Evolutionary conservation across 2,113 vertebrate genomes (phyloP).

Genomic region (Hepsetus odoe): DNA sequence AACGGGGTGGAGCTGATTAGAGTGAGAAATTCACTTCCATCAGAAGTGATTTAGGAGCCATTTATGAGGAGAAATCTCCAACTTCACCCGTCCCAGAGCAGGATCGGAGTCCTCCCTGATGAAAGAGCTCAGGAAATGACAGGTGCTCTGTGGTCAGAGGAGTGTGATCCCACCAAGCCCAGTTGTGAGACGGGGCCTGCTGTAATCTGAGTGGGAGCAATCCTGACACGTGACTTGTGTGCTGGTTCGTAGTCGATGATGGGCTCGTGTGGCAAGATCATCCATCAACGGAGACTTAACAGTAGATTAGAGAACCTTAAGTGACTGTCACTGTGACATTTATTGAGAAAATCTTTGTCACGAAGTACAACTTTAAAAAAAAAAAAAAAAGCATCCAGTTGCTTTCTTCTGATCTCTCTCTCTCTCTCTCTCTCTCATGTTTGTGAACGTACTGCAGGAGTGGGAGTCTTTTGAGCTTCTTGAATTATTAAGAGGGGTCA

Average conservation of each 20-base stretch:
- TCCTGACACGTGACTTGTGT: too few relatives aligned
- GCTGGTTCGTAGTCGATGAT: background rate
- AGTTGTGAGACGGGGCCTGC: too few relatives aligned
- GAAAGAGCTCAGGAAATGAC: too few relatives aligned
- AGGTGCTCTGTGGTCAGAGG: too few relatives aligned
- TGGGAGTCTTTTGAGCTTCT: conserved; percentile 32
- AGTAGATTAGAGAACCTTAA: background rate
- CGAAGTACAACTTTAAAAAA: background rate
- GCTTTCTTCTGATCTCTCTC: background rate
- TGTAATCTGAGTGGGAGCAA: too few relatives aligned
- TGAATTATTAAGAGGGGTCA: conserved; percentile 53
- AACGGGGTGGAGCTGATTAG: too few relatives aligned
- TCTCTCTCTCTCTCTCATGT: background rate
- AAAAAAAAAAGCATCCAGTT: background rate
- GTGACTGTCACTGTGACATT: background rate
- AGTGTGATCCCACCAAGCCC: too few relatives aligned
- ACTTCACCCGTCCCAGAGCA: too few relatives aligned
- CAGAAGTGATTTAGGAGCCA: too few relatives aligned
- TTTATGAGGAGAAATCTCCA: too few relatives aligned
- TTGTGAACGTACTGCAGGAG: conserved; percentile 25
- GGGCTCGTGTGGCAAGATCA: background rate
- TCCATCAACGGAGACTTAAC: background rate
- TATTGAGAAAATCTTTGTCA: conserved; percentile 7
- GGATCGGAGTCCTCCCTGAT: too few relatives aligned
- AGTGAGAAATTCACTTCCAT: too few relatives aligned